Conservation (phyloP, 2,113 vertebrate species). For the Lepus americanus region DNA sequence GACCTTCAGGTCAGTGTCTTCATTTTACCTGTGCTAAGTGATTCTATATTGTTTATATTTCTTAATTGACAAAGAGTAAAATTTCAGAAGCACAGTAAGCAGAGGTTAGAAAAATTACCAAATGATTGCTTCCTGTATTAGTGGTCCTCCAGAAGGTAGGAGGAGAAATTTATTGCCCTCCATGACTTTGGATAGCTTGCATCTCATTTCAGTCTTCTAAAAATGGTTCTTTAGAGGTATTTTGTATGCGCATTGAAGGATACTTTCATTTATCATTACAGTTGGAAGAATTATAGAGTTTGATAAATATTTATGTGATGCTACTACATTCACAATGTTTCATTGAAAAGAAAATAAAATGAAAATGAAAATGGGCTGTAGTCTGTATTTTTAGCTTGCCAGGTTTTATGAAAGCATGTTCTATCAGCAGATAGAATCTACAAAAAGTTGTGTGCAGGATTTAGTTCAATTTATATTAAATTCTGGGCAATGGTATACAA, state of each 20-base stretch:
- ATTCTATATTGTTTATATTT: slow-evolving; percentile 10
- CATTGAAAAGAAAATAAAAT: slow-evolving; percentile 81
- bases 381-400: slow-evolving; percentile 67
- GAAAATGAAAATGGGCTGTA: slow-evolving; percentile 77
- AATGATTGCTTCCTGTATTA: background rate
- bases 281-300: slow-evolving; percentile 66
- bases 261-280: slow-evolving; percentile 81
- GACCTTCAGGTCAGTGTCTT: background rate
- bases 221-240: slow-evolving; percentile 61
- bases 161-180: slow-evolving; percentile 53
- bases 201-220: slow-evolving; percentile 69
- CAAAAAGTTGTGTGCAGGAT: slow-evolving; percentile 54
- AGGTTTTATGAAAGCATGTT: slow-evolving; percentile 76
- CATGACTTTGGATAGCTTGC: slow-evolving; percentile 48
- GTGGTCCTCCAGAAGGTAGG: slow-evolving; percentile 29
- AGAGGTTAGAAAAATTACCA: background rate
- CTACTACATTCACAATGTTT: slow-evolving; percentile 64
- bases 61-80: slow-evolving; percentile 17
- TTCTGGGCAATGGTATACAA: slow-evolving; percentile 51
- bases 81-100: slow-evolving; percentile 56
- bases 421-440: slow-evolving; percentile 69
- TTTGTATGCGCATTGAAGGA: slow-evolving; percentile 72
- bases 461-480: slow-evolving; percentile 79
- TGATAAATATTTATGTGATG: slow-evolving; percentile 86
- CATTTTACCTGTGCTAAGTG: background rate